Evolutionary conservation across 2,888 invertebrate genomes (phyloP), one percentile per base, ranked within the genome.

Genomic region (Athalia circularis): DNA sequence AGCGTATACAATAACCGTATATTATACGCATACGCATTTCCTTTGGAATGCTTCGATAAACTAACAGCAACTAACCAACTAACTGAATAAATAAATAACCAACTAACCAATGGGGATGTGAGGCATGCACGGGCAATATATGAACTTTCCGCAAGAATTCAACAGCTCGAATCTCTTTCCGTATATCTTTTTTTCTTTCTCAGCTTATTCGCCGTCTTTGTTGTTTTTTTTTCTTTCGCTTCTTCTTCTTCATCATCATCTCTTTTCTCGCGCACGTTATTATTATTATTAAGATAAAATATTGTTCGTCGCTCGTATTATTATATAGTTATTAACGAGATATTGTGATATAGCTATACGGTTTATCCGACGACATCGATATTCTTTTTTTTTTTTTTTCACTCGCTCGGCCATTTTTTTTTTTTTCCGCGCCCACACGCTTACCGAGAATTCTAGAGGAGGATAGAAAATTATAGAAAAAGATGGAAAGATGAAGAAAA

Each of bases 11-110:
- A 29, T 29, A 29, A 29, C 29, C 29, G 29, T 2, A 2, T 29
- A 64, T n/a, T 59, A n/a, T n/a, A n/a, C n/a, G n/a, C n/a, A 47
- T 57, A 72, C 59, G 45, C 72, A 72, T 29, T 13, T 72, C 45
- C 72, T 59, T 72, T 48, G 47, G 45, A 43, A 11, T 43, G 54
- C 68, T 54, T 68, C 57, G 72, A 47, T 45, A 72, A 72, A 59
- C 72, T 59, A 72, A 57, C 59, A n/a, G n/a, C 59, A 57, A 59
- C 68, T 65, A 48, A 59, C 59, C 13, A 11, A 59, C 59, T 59
- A 59, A 59, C 59, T 59, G 13, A 5, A 65, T 52, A 52, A 7
- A 7, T 52, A 52, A 7, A 11, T 52, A 29, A 29, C 29, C 2
- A 29, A 29, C 29, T 29, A 29, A 29, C 29, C 1, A 9, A 52